Percentiles rank a stretch among this genome's conserved stretches.
Conservation (phyloP, 1,140 invertebrate genomes). For the Drosophila subobscura region DNA sequence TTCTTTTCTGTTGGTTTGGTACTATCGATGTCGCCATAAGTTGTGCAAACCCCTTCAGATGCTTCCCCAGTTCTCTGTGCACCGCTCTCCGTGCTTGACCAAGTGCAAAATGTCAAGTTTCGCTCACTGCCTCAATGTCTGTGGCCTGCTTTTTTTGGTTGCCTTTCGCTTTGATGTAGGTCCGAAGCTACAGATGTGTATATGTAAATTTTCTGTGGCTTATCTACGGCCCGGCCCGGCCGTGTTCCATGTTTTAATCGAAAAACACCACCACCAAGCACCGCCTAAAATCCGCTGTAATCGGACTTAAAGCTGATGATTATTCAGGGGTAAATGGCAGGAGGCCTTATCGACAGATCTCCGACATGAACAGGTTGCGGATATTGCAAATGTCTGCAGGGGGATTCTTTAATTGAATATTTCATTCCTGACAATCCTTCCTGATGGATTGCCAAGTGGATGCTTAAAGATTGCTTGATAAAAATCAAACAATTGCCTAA, state of each 20-base stretch:
- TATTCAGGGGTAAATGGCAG: slow-evolving; percentile 20
- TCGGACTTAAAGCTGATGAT: slow-evolving; percentile 42
- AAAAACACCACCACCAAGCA: slow-evolving; percentile 60
- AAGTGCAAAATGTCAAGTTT: slow-evolving; percentile 80
- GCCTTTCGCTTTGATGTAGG: slow-evolving; percentile 70
- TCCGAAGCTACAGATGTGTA: slow-evolving; percentile 18
- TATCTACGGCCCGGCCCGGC: slow-evolving; percentile 35
- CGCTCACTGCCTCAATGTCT: slow-evolving; percentile 11
- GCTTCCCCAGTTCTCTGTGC: slow-evolving; percentile 15
- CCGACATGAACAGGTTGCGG: slow-evolving; percentile 1
- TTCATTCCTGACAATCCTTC: too few species aligned
- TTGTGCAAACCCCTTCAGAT: slow-evolving; percentile 70
- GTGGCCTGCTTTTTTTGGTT: slow-evolving; percentile 6
- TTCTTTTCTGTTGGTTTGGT: slow-evolving; percentile 38
- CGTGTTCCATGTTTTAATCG: slow-evolving; percentile 64
- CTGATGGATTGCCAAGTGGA: slow-evolving; percentile 1
- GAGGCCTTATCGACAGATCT: slow-evolving; percentile 18
- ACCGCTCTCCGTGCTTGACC: slow-evolving; percentile 65
- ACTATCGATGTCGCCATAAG: slow-evolving; percentile 80
- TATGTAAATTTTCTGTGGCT: slow-evolving; percentile 58
- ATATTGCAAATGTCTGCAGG: too few species aligned
- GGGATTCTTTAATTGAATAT: slow-evolving; percentile 29
- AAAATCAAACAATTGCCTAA: neutral
- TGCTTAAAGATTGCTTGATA: neutral
- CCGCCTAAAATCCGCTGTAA: slow-evolving; percentile 19